Conservation (phyloP, 2,888 invertebrate species). For the Podabrus alpinus region DNA sequence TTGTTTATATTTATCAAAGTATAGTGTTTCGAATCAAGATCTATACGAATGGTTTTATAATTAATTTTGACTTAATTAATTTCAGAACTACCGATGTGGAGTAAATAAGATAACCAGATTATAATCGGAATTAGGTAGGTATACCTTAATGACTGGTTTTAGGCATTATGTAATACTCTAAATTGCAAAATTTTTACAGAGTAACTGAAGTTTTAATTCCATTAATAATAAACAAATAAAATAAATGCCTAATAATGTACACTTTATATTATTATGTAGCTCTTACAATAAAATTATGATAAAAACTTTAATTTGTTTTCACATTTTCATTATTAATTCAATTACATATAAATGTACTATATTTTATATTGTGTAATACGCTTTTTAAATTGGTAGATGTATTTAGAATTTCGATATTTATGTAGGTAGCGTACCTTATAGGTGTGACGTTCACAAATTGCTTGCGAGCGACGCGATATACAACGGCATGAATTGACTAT, state of each 20-base stretch:
- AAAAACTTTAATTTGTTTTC: no score
- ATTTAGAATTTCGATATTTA: no score
- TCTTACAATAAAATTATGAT: no score
- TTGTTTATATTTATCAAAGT: not conserved
- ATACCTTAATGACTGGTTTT: not conserved
- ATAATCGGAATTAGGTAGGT: not conserved
- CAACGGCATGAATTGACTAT: no score
- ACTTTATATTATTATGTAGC: no score
- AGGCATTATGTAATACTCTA: not conserved
- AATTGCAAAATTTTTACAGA: not conserved
- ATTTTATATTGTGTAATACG: no score
- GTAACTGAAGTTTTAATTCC: not conserved
- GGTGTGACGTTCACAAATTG: no score
- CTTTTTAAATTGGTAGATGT: no score
- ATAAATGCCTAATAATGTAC: not conserved
- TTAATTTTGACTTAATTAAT: not conserved
- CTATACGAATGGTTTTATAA: not conserved
- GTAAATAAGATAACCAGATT: not conserved
- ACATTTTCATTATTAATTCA: no score
- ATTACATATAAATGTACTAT: no score
- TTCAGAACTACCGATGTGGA: not conserved
- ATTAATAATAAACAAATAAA: not conserved
- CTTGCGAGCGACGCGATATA: no score
- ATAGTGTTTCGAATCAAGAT: not conserved
- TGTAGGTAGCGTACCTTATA: no score